phyloP scores from a whole-genome alignment of 1,140 invertebrate species.

The Apis laboriosa region DNA sequence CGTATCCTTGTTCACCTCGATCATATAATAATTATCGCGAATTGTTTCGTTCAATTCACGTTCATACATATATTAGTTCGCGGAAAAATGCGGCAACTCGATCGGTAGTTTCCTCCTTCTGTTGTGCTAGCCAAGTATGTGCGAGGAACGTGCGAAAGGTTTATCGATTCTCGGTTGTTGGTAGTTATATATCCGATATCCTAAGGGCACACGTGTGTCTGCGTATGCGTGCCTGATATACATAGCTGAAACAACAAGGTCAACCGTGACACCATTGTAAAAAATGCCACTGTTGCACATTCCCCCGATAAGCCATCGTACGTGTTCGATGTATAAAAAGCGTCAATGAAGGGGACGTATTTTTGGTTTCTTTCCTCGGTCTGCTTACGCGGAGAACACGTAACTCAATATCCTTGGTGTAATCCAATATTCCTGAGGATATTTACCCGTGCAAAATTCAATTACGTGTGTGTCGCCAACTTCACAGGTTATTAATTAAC shows the following conservation, averaged over 20 bases:
- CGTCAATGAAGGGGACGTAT: conserved; percentile 3
- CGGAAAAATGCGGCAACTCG: too few species aligned
- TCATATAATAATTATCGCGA: too few species aligned
- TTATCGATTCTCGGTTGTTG: conserved; percentile 52
- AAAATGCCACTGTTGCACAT: conserved; percentile 46
- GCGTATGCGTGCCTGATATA: not conserved
- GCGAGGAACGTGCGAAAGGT: conserved; percentile 6
- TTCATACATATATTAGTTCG: too few species aligned
- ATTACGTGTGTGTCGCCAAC: not conserved
- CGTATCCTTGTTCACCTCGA: too few species aligned
- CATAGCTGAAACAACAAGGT: conserved; percentile 48
- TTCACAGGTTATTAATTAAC: not conserved
- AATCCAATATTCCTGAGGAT: conserved; percentile 1
- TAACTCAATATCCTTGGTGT: not conserved
- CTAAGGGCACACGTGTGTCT: not conserved
- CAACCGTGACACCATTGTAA: conserved; percentile 37
- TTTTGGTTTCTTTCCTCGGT: conserved; percentile 4
- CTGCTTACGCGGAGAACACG: not conserved
- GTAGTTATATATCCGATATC: conserved; percentile 23
- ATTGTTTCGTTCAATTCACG: too few species aligned
- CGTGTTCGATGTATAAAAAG: conserved; percentile 31
- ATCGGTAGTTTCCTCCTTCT: not conserved
- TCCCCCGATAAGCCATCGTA: conserved; percentile 52
- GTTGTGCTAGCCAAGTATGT: not conserved
- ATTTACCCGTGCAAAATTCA: conserved; percentile 10